Evolutionary conservation across 2,888 invertebrate genomes (phyloP), one percentile per base, ranked within the genome.

Genomic region (Augiades crinisus): DNA sequence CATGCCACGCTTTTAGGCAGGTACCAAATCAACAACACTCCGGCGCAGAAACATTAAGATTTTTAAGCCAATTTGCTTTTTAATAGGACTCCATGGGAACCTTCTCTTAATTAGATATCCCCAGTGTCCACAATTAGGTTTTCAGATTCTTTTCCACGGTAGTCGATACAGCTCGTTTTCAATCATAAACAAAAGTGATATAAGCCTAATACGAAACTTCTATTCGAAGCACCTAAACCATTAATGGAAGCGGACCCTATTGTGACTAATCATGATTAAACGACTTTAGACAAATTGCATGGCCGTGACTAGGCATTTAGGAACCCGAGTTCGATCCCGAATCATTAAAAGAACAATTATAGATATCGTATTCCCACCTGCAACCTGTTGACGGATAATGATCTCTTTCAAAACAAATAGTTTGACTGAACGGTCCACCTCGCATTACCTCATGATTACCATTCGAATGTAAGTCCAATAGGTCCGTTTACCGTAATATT

Each of bases 201-300:
- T 10, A 49, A 41, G 43, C 22, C 19, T 49, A 41, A 44, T 53
- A 58, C 60, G 59, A 65, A 67, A 64, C 75, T 77, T 72, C 72
- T 65, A 72, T 83, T 78, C 69, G 76, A 78, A 75, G 71, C 75
- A 72, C 74, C 76, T 80, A 78, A 72, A 79, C 73, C 78, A 76
- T 82, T 82, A 81, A 83, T 79, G 79, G 81, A 76, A 81, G 79
- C 77, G 78, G 78, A 69, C 72, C 74, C 81, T 77, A 87, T 89
- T 89, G 89, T 88, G 86, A 86, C 87, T 87, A 87, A 89, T 88
- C 89, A 89, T 86, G 88, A 90, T 90, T 83, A 89, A 88, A 88
- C 83, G 89, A 82, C 81, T 84, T 85, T 85, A 87, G 86, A 88
- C 86, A 90, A 89, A 90, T 90, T 90, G 90, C 90, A 83, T 84